Evolutionary conservation across 1,140 invertebrate genomes (phyloP), one percentile per base, ranked within the genome.

Genomic region (Dinothrombium tinctorium): DNA sequence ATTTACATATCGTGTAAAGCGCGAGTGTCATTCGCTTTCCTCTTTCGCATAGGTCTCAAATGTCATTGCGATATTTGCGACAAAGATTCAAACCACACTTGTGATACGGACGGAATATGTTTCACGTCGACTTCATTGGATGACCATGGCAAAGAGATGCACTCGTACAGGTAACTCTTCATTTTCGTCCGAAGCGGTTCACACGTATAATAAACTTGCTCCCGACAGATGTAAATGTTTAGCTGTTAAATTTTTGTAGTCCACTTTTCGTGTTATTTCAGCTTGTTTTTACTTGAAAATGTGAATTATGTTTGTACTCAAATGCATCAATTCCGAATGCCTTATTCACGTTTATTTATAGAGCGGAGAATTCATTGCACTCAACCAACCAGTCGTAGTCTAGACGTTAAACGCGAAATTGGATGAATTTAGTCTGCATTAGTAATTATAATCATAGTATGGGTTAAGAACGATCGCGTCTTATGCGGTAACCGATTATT

Each of bases 31-130:
- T n/a, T n/a, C n/a, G n/a, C n/a, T n/a, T n/a, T n/a, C n/a, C n/a
- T n/a, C n/a, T n/a, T n/a, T n/a, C n/a, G n/a, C n/a, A n/a, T 14
- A 29, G 28, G 28, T 9, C 14, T 29, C 9, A 29, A 9, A 9
- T 29, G 28, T 29, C 28, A 29, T 29, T 29, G 28, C 28, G 28
- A 9, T 29, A n/a, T 9, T 14, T 29, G 28, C 28, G n/a, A n/a
- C n/a, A 29, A 29, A n/a, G 28, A 9, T 14, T 66, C 61, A n/a
- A 82, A 86, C 58, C 60, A 72, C 52, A 78, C 77, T 23, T 86
- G 81, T 62, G 69, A 72, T 54, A 84, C 81, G 5, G 77, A 86
- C 64, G 81, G 81, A 15, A 76, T 72, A 51, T 86, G 79, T 58
- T 83, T 76, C 50, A 76, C 79, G 3, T 75, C 76, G 22, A 73